Conservation (phyloP, 2,888 invertebrate species). For the Tipula confusa region DNA sequence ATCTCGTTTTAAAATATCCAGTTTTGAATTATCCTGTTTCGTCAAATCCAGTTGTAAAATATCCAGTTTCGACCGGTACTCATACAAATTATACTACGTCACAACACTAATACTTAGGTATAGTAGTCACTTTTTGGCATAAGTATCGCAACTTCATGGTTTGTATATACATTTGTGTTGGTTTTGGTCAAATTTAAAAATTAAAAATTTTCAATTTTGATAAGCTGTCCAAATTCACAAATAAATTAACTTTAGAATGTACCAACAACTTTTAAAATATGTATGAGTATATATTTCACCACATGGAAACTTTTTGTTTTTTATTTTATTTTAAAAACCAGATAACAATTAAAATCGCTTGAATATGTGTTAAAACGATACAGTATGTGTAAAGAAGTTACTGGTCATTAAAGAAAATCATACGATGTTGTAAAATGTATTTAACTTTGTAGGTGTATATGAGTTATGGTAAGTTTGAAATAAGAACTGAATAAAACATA, state of each 20-base stretch:
- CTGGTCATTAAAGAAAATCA: not conserved
- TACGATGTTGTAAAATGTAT: not conserved
- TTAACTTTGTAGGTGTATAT: slow-evolving; percentile 3
- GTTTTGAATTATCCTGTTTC: no score
- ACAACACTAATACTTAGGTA: no score
- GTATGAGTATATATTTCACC: not conserved
- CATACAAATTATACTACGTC: no score
- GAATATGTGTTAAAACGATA: not conserved
- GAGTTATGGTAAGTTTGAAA: not conserved
- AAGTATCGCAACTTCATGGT: no score
- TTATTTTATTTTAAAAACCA: not conserved
- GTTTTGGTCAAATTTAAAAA: no score
- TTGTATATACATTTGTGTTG: no score
- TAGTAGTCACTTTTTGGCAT: no score
- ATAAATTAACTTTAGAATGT: not conserved
- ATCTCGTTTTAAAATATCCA: no score
- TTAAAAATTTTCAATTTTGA: no score
- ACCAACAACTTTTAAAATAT: not conserved
- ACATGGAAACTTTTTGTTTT: not conserved
- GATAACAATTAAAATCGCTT: not conserved
- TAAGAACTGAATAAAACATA: not conserved
- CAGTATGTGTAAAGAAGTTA: not conserved
- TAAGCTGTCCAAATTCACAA: no score
- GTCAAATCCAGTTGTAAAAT: no score
- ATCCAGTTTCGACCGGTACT: no score